Conservation (phyloP, 2,888 invertebrate species). For the Eupithecia vulgata region DNA sequence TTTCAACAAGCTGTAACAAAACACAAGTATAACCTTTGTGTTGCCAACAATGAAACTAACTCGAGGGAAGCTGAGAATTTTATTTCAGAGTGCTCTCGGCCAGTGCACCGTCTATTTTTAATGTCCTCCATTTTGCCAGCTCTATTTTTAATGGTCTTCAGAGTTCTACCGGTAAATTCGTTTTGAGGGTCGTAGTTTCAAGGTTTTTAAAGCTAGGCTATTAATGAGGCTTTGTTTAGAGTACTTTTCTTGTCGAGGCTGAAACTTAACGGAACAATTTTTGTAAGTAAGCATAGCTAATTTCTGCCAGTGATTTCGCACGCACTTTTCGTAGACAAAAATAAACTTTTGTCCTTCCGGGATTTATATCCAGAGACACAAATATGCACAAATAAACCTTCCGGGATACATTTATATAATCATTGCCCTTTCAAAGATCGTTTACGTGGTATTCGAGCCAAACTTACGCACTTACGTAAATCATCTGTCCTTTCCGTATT, state of each 20-base stretch:
- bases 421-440: not conserved
- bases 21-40: constrained; percentile 32
- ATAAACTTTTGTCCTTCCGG: not conserved
- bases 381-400: too few relatives aligned
- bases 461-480: not conserved
- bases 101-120: constrained; percentile 41
- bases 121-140: constrained; percentile 39
- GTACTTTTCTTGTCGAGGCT: not conserved
- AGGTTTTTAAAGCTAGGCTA: not conserved
- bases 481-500: not conserved
- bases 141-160: constrained; percentile 39
- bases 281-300: not conserved
- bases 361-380: too few relatives aligned
- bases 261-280: not conserved
- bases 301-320: not conserved
- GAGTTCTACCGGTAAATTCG: not conserved
- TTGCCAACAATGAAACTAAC: constrained; percentile 43
- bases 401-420: not conserved
- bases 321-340: not conserved
- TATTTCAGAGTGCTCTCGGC: constrained; percentile 36
- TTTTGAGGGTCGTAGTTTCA: not conserved
- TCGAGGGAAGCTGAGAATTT: constrained; percentile 40
- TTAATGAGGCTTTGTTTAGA: not conserved
- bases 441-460: not conserved
- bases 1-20: constrained; percentile 4